Conservation (phyloP, 2,888 invertebrate genomes). For the Frankliniella intonsa region DNA sequence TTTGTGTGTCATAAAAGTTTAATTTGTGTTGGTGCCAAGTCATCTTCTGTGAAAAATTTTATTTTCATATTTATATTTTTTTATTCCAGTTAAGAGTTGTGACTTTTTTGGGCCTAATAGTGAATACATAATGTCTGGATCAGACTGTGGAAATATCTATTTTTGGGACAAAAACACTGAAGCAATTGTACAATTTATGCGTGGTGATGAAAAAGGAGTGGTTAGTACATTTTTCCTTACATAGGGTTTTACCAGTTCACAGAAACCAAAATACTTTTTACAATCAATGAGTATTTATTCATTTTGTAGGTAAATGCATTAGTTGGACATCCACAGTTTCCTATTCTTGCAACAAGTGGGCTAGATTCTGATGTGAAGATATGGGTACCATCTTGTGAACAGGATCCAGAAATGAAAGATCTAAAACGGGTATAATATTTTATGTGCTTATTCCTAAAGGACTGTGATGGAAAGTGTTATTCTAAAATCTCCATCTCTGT, state of each 20-base stretch:
- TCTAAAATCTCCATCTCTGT: neutral
- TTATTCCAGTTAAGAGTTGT: constrained; percentile 73
- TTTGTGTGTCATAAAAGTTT: constrained; percentile 34
- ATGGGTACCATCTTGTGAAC: constrained; percentile 72
- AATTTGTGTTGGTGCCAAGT: neutral
- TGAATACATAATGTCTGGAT: constrained; percentile 88
- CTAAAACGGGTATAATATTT: constrained; percentile 35
- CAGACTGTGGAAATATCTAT: constrained; percentile 81
- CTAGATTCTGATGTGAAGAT: constrained; percentile 89
- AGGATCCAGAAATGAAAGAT: constrained; percentile 37
- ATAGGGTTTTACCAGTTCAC: constrained; percentile 30
- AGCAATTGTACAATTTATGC: constrained; percentile 82
- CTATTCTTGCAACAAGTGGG: constrained; percentile 86
- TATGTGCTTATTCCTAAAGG: neutral
- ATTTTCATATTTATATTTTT: constrained; percentile 25
- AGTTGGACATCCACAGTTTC: constrained; percentile 83
- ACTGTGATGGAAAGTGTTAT: neutral
- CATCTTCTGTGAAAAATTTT: neutral
- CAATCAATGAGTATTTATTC: neutral
- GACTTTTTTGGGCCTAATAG: constrained; percentile 89
- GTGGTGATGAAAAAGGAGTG: constrained; percentile 76
- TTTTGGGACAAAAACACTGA: constrained; percentile 89
- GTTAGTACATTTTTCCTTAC: constrained; percentile 54
- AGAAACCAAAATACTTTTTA: neutral
- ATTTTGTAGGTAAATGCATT: constrained; percentile 76